These are phyloP conservation scores for Heliconius himera DNA, from an alignment of 1,140 invertebrate genomes.

Conservation along the genomic window DNA sequence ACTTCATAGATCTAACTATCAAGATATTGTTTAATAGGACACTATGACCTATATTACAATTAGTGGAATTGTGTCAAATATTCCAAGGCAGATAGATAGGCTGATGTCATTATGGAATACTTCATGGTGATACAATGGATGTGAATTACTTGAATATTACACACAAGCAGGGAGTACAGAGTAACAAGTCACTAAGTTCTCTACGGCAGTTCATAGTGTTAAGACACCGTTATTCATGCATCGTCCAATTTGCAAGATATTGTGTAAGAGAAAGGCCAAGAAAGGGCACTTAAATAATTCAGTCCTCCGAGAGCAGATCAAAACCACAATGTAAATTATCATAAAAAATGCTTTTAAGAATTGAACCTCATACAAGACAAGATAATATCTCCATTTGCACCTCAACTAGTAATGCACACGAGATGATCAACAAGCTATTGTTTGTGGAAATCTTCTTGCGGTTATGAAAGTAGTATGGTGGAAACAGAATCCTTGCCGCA, in stretches of 20 bases:
- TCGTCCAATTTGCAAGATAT: no score
- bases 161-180: no score
- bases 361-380: not conserved
- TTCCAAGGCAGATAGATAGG: not conserved
- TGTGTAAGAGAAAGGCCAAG: no score
- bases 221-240: no score
- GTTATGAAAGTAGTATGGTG: conserved; percentile 27
- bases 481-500: conserved; percentile 30
- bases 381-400: not conserved
- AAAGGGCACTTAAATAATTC: no score
- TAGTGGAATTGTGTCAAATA: conserved; percentile 12
- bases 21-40: conserved; percentile 1
- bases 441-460: conserved; percentile 24
- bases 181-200: no score
- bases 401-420: not conserved
- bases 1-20: not conserved
- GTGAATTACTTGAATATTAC: not conserved
- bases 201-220: no score
- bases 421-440: conserved; percentile 23
- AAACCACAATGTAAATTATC: no score
- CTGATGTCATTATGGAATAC: not conserved
- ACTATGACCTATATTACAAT: conserved; percentile 8
- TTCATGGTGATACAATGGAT: not conserved
- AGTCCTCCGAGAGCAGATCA: no score
- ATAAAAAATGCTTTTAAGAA: not conserved